Percentiles rank a stretch among this genome's conserved stretches.
Conservation (phyloP, 2,888 invertebrate genomes). For the Dorcus parallelipipedus region DNA sequence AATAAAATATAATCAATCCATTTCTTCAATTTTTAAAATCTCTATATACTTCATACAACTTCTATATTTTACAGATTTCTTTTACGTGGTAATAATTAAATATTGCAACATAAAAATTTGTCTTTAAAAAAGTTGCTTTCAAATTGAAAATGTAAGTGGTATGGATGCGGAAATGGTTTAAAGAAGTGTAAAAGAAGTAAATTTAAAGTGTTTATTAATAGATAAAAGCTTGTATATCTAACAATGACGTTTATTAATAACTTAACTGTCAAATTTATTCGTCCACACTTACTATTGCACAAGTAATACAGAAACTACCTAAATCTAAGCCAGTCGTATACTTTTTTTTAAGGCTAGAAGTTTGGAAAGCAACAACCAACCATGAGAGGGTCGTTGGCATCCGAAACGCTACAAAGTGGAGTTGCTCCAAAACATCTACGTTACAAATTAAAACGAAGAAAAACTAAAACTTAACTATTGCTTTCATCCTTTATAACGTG, state of each 20-base stretch:
- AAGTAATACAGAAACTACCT: conserved; percentile 40
- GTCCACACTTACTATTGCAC: conserved; percentile 43
- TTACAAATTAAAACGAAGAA: conserved; percentile 22
- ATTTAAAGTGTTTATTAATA: conserved; percentile 36
- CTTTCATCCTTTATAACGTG: conserved; percentile 27
- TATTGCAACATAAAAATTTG: too few relatives aligned
- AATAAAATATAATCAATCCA: too few relatives aligned
- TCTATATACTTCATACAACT: too few relatives aligned
- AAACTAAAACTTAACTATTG: conserved; percentile 33
- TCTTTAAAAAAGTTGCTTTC: too few relatives aligned
- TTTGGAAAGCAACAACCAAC: conserved; percentile 15
- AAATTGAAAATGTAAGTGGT: too few relatives aligned
- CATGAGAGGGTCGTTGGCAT: background rate
- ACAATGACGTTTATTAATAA: conserved; percentile 36
- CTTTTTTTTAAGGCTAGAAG: conserved; percentile 44
- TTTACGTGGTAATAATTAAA: too few relatives aligned
- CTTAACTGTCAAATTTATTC: conserved; percentile 39
- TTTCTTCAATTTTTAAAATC: too few relatives aligned
- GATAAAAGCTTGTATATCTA: conserved; percentile 42
- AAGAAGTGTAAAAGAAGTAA: conserved; percentile 2
- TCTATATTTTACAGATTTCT: too few relatives aligned
- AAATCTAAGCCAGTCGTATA: conserved; percentile 43
- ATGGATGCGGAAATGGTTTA: background rate
- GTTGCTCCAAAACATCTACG: conserved; percentile 22
- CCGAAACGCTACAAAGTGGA: conserved; percentile 6